phyloP scores from a whole-genome alignment of 2,888 invertebrate species.

The Drosophila picticornis region DNA sequence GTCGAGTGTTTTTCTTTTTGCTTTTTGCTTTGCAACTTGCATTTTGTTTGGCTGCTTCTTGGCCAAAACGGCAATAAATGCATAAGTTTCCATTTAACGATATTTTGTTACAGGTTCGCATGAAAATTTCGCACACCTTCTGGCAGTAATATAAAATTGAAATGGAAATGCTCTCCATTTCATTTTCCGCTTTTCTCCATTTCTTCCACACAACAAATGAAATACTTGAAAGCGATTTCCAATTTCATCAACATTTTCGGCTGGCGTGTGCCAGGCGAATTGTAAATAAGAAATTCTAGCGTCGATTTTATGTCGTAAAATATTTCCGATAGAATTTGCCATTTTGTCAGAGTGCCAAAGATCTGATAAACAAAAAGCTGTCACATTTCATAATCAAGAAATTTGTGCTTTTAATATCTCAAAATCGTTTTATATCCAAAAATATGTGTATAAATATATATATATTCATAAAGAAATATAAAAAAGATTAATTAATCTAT shows the following conservation, averaged over 20 bases:
- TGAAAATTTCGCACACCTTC: slow-evolving; percentile 61
- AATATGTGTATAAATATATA: too few relatives aligned
- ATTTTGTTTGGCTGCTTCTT: slow-evolving; percentile 24
- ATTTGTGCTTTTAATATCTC: not conserved
- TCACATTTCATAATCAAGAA: not conserved
- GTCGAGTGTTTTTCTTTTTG: slow-evolving; percentile 8
- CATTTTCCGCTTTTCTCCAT: slow-evolving; percentile 20
- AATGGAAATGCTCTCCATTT: slow-evolving; percentile 48
- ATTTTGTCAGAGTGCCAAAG: not conserved
- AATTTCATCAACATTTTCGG: slow-evolving; percentile 5
- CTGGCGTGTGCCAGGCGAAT: slow-evolving; percentile 28
- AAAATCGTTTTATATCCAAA: not conserved
- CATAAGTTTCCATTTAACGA: slow-evolving; percentile 78
- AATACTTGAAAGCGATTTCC: slow-evolving; percentile 4
- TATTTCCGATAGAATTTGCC: not conserved
- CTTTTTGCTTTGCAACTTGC: slow-evolving; percentile 6
- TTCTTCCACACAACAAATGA: slow-evolving; percentile 9
- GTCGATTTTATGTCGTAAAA: not conserved
- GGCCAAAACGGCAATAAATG: slow-evolving; percentile 68
- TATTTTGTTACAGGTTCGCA: slow-evolving; percentile 71
- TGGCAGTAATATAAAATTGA: slow-evolving; percentile 41
- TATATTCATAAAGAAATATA: too few relatives aligned
- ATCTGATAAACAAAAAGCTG: not conserved
- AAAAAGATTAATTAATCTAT: not conserved
- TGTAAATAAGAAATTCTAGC: not conserved